Base-by-base conservation (phyloP, 2,797 vertebrate genomes). In the Sebastes minor region DNA sequence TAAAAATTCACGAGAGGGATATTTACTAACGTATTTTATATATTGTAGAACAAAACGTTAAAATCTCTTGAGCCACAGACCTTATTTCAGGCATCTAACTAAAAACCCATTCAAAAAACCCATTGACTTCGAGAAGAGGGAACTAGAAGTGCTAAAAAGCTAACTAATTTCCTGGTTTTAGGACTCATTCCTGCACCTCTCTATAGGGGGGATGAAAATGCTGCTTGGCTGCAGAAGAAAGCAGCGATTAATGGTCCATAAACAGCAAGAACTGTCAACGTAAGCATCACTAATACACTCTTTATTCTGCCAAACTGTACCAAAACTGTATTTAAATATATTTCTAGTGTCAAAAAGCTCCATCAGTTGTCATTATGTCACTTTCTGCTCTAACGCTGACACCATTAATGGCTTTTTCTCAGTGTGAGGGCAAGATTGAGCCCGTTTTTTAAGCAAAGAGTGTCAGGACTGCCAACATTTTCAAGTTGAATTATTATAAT, bases 401-500 rank as follows among this genome's bases (percentile, higher is more conserved):
- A 65, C 35, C 23, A 13, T 35, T 71, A 82, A 76, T 71, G 73
- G 65, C 27, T 75, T 67, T 75, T 49, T 75, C 16, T n/a, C 28
- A 6, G 42, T 6, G 4, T 38, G 42, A 62, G 16, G 38, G 3
- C n/a, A 11, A 46, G 33, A 61, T 16, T 49, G 23, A 60, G 13
- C 6, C 18, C 46, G 6, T 52, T 71, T 68, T 30, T 59, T 28
- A 53, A 71, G 14, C 33, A 27, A 3, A 18, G 4, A 49, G 11
- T 63, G 74, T 80, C 71, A 53, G 32, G 32, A 30, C 25, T 68
- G 74, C 71, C 64, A 76, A 14, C 74, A 81, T 81, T 84, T 78
- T 65, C 64, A 82, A 66, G 27, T 86, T 70, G 28, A 86, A 90
- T 88, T 68, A 80, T 81, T 64, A 61, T 59, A 42, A 81, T 82